Conservation (phyloP, 2,888 invertebrate species). For the Punctoribates punctum region DNA sequence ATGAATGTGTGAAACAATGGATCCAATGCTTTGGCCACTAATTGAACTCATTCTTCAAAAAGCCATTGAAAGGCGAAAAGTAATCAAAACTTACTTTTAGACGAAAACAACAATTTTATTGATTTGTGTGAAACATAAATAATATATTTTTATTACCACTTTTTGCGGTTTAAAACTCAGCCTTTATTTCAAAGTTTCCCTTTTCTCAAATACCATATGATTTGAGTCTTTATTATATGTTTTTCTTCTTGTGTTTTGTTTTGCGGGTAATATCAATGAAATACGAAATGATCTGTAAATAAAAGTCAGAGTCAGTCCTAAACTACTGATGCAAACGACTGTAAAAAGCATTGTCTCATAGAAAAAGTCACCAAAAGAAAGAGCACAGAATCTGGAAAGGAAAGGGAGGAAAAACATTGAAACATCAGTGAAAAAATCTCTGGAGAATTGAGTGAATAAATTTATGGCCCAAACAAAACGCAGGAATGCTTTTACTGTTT, state of each 20-base stretch:
- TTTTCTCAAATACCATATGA: no score
- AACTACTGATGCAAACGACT: conserved; percentile 13
- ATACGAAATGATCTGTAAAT: conserved; percentile 34
- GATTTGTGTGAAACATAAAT: no score
- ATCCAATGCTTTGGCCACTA: background rate
- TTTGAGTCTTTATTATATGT: no score
- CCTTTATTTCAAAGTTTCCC: no score
- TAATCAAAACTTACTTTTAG: no score
- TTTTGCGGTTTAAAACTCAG: no score
- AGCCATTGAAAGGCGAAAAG: background rate
- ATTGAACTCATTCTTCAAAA: background rate
- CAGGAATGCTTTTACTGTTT: conserved; percentile 24
- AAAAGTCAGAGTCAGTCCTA: background rate
- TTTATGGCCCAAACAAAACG: background rate
- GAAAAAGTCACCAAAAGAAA: background rate
- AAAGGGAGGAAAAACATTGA: background rate
- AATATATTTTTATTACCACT: no score
- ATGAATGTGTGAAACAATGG: background rate
- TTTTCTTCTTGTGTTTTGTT: background rate
- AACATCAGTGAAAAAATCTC: conserved; percentile 2
- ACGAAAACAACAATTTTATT: no score
- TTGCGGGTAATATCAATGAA: conserved; percentile 29
- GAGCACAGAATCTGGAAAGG: background rate
- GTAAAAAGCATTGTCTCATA: conserved; percentile 25
- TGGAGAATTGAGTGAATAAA: conserved; percentile 7